Evolutionary conservation across 2,797 vertebrate genomes (phyloP).

Genomic region (Morelia viridis): DNA sequence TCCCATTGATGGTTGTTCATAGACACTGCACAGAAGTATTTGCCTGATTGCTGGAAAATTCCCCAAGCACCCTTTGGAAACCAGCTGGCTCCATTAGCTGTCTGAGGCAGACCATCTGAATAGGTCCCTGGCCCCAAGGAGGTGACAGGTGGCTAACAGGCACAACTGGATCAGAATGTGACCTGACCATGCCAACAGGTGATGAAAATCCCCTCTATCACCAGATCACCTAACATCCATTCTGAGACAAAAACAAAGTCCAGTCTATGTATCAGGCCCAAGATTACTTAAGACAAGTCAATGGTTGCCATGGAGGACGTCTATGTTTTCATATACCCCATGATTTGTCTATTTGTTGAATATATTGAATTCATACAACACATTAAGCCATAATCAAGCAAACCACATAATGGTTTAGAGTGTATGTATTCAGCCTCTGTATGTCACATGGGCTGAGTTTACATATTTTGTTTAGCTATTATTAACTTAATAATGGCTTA

Average conservation of each 20-base stretch:
- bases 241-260: not conserved
- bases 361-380: not conserved
- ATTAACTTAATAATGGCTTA: not conserved
- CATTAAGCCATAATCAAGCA: not conserved
- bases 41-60: not conserved
- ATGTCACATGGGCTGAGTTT: not conserved
- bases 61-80: not conserved
- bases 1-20: not conserved
- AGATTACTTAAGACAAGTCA: not conserved
- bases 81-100: not conserved
- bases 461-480: not conserved
- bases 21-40: not conserved
- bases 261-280: not conserved
- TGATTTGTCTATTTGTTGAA: not conserved
- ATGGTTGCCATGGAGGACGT: not conserved
- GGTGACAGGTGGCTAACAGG: not conserved
- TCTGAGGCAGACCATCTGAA: not conserved
- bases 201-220: not conserved
- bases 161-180: not conserved
- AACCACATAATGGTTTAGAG: not conserved
- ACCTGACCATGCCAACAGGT: not conserved
- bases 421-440: not conserved
- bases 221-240: not conserved
- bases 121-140: not conserved
- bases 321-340: not conserved